Evolutionary conservation across 2,888 invertebrate species (phyloP).

Genomic region (Sinodicranocentrus sp.): DNA sequence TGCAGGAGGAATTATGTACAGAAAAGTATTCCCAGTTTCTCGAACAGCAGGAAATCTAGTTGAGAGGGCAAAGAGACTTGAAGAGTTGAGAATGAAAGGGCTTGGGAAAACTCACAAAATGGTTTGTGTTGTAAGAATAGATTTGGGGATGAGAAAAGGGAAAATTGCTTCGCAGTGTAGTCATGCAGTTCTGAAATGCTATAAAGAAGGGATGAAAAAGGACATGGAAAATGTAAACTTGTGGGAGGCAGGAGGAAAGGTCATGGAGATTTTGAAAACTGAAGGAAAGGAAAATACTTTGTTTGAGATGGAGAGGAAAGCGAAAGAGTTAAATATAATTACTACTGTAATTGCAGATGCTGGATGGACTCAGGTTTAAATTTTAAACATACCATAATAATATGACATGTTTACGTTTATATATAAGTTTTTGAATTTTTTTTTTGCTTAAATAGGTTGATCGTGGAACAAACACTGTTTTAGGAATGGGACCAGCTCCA

Average conservation of each 20-base stretch:
- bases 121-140: slow-evolving; percentile 91
- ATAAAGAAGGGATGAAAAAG: slow-evolving; percentile 84
- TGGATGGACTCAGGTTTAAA: slow-evolving; percentile 85
- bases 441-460: slow-evolving; percentile 82
- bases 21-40: too few relatives aligned
- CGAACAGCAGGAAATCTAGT: too few relatives aligned
- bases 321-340: slow-evolving; percentile 85
- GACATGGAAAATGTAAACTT: slow-evolving; percentile 83
- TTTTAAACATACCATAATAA: not conserved
- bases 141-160: slow-evolving; percentile 96
- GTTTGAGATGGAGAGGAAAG: slow-evolving; percentile 84
- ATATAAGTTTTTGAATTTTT: not conserved
- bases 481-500: slow-evolving; percentile 95
- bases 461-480: slow-evolving; percentile 91
- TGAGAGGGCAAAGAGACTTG: too few relatives aligned
- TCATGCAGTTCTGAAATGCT: slow-evolving; percentile 95
- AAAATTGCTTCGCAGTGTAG: slow-evolving; percentile 93
- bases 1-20: too few relatives aligned
- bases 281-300: slow-evolving; percentile 87
- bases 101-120: slow-evolving; percentile 85
- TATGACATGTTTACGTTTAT: too few relatives aligned
- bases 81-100: too few relatives aligned
- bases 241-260: slow-evolving; percentile 88
- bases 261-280: slow-evolving; percentile 90
- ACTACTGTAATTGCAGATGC: slow-evolving; percentile 91